Percentiles rank a stretch among this genome's conserved stretches.
Conservation (phyloP, 2,888 invertebrate species). For the Phyllotreta striolata region DNA sequence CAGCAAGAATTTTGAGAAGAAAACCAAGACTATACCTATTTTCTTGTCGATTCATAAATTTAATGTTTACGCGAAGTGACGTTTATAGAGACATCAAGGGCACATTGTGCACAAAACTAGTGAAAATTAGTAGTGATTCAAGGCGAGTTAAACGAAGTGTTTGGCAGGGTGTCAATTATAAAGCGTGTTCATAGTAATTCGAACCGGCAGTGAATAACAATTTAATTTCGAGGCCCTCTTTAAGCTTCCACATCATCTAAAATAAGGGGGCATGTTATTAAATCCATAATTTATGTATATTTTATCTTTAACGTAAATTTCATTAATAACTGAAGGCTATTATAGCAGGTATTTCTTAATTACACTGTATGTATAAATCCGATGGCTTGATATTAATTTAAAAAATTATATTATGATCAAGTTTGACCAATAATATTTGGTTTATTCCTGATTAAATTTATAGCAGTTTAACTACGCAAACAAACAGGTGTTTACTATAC, state of each 20-base stretch:
- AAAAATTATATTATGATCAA: too few species aligned
- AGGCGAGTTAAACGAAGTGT: background rate
- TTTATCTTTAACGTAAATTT: constrained; percentile 1
- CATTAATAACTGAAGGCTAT: too few species aligned
- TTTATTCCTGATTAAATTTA: too few species aligned
- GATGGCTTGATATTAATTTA: too few species aligned
- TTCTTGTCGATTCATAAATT: too few species aligned
- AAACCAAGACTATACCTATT: constrained; percentile 17
- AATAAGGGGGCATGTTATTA: constrained; percentile 2
- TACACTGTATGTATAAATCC: too few species aligned
- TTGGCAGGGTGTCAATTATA: constrained; percentile 13
- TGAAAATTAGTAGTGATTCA: constrained; percentile 7
- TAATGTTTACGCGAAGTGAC: too few species aligned
- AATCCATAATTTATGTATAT: constrained; percentile 12
- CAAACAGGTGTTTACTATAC: too few species aligned
- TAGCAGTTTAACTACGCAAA: too few species aligned
- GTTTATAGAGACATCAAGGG: background rate
- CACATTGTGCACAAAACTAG: background rate
- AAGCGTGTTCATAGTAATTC: background rate
- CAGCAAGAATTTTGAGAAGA: background rate
- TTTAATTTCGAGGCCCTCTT: constrained; percentile 6
- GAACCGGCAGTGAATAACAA: constrained; percentile 6
- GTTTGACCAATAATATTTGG: too few species aligned
- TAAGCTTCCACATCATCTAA: constrained; percentile 11
- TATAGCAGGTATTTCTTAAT: too few species aligned